These are phyloP conservation scores for Drosophila tsacasi DNA, from an alignment of 1,140 invertebrate genomes.

Conservation along the genomic window DNA sequence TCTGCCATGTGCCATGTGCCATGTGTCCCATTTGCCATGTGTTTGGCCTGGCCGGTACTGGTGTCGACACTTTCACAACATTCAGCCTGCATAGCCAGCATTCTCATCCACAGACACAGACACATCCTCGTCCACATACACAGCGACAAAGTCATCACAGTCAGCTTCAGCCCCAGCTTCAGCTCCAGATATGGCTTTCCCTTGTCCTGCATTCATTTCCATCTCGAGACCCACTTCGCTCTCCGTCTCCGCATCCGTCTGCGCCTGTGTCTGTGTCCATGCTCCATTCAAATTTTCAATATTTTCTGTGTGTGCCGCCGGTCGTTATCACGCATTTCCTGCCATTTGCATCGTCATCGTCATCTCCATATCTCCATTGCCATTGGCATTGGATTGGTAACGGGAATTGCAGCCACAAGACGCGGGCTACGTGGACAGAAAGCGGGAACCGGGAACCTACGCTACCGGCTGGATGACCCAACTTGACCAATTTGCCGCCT, in stretches of 20 bases:
- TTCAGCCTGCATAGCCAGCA: constrained; percentile 22
- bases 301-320: constrained; percentile 62
- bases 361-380: constrained; percentile 30
- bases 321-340: constrained; percentile 83
- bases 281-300: constrained; percentile 74
- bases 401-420: constrained; percentile 35
- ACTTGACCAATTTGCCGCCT: constrained; percentile 76
- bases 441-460: constrained; percentile 7
- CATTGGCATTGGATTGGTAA: constrained; percentile 39
- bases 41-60: constrained; percentile 71
- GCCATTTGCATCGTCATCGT: constrained; percentile 68
- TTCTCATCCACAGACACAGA: constrained; percentile 3
- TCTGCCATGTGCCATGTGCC: constrained; percentile 40
- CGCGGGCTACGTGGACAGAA: constrained; percentile 32
- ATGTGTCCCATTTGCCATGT: constrained; percentile 63
- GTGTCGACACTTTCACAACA: constrained; percentile 81
- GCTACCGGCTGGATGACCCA: constrained; percentile 30
- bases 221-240: constrained; percentile 27
- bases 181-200: constrained; percentile 21
- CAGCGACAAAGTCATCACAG: constrained; percentile 45
- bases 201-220: constrained; percentile 44
- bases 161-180: constrained; percentile 29
- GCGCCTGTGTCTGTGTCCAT: background rate
- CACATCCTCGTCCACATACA: constrained; percentile 1
- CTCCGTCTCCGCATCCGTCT: background rate